Conservation (phyloP, 2,797 vertebrate species). For the Percopsis omiscomaycus region DNA sequence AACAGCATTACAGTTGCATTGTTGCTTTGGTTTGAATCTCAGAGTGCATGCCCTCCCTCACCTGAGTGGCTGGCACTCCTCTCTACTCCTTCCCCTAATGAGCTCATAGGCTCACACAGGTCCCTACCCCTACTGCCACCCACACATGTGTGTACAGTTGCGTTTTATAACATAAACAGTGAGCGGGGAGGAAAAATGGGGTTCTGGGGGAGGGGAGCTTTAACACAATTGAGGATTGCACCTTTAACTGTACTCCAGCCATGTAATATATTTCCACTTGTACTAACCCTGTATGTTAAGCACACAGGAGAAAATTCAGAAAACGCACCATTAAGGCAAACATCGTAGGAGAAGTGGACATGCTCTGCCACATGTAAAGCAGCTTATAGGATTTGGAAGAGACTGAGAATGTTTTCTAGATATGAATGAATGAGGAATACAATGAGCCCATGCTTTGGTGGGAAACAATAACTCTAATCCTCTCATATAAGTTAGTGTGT, state of each 20-base stretch:
- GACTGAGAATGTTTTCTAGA: constrained; percentile 30
- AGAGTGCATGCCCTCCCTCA: too few species aligned
- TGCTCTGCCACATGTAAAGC: constrained; percentile 35
- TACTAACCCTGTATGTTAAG: constrained; percentile 1
- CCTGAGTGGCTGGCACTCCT: too few species aligned
- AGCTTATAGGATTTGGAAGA: constrained; percentile 47
- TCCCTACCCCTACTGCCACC: too few species aligned
- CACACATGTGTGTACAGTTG: too few species aligned
- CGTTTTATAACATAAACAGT: too few species aligned
- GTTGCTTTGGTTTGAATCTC: too few species aligned
- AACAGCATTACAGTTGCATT: too few species aligned
- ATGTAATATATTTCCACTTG: background rate
- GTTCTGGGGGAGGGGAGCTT: too few species aligned
- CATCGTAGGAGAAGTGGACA: constrained; percentile 11
- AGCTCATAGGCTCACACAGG: too few species aligned
- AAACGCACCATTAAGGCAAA: constrained; percentile 23
- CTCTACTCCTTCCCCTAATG: too few species aligned
- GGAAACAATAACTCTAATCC: constrained; percentile 41
- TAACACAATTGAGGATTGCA: background rate
- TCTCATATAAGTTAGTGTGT: background rate
- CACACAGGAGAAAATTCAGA: background rate
- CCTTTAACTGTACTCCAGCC: background rate
- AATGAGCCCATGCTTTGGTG: constrained; percentile 28
- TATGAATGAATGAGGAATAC: constrained; percentile 40
- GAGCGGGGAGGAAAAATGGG: too few species aligned